These are phyloP conservation scores for Spicauda simplicius DNA, from an alignment of 2,888 invertebrate genomes.

Conservation along the genomic window DNA sequence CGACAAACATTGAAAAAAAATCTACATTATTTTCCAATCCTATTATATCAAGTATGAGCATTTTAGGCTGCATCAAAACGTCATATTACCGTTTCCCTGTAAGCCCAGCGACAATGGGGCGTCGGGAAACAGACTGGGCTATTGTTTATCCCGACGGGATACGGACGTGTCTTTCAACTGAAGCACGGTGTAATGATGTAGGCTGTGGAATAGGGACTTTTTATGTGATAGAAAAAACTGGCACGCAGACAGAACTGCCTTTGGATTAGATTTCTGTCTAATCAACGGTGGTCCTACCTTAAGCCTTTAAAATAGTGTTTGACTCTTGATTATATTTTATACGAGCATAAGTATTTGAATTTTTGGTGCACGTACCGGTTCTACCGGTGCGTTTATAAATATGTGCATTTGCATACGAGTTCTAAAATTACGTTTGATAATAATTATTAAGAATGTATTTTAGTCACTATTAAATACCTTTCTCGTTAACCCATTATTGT, in stretches of 20 bases:
- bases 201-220: constrained; percentile 5
- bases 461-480: too few species aligned
- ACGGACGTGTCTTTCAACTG: constrained; percentile 14
- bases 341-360: too few species aligned
- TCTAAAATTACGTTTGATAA: too few species aligned
- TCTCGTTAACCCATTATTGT: too few species aligned
- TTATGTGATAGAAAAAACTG: neutral
- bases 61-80: neutral
- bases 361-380: too few species aligned
- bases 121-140: neutral
- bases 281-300: neutral
- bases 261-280: neutral
- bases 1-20: too few species aligned
- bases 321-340: too few species aligned
- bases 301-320: too few species aligned
- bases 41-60: neutral
- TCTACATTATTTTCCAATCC: too few species aligned
- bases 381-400: too few species aligned
- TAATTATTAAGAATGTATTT: too few species aligned
- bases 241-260: neutral
- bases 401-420: too few species aligned
- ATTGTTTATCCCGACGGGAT: constrained; percentile 13
- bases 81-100: constrained; percentile 2
- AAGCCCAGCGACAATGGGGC: constrained; percentile 6
- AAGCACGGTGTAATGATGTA: constrained; percentile 15